Evolutionary conservation across 2,888 invertebrate species (phyloP), one percentile per base, ranked within the genome.

Genomic region (Drosophila flavopinicola): DNA sequence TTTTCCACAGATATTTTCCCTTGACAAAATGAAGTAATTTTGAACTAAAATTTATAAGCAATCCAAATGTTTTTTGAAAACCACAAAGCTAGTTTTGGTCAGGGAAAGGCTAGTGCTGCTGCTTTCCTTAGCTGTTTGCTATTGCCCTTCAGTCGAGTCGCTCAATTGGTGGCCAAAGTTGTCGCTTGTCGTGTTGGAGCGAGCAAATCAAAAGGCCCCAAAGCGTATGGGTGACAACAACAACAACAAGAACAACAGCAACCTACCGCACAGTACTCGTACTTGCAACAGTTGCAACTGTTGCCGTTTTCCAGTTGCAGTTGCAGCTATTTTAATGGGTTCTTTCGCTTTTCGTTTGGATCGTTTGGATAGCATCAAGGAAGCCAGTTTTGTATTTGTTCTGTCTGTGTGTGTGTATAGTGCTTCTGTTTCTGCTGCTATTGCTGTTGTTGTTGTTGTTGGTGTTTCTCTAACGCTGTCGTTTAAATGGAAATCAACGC

Each of bases 401-500:
- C 3, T 24, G 11, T 51, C 6, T 33, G 39, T 52, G 13, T 49
- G 48, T 52, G 29, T 38, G 10, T 25, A 15, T 44, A 20, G 48
- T 39, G 33, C 42, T 44, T 44, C 42, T 54, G 39, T 24, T 51
- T 66, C 29, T 57, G 37, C 24, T 52, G 29, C 17, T 56, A 53
- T 48, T 66, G 39, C 41, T 56, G 49, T 41, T 60, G 48, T 11
- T 49, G 54, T 24, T 61, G 33, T 52, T 59, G 39, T 27, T 73
- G 64, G 68, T 71, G 63, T 65, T 66, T 51, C 79, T 83, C 84
- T 85, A 82, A 85, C 84, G 82, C 78, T 78, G 78, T 80, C 84
- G 80, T 86, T 84, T 84, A 84, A 84, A 84, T 84, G 86, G 86
- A 86, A 84, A 84, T 84, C 82, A 83, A 84, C 85, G 83, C 84